Evolutionary conservation across 2,113 vertebrate genomes (phyloP).

Genomic region (Cyprinodon tularosa): DNA sequence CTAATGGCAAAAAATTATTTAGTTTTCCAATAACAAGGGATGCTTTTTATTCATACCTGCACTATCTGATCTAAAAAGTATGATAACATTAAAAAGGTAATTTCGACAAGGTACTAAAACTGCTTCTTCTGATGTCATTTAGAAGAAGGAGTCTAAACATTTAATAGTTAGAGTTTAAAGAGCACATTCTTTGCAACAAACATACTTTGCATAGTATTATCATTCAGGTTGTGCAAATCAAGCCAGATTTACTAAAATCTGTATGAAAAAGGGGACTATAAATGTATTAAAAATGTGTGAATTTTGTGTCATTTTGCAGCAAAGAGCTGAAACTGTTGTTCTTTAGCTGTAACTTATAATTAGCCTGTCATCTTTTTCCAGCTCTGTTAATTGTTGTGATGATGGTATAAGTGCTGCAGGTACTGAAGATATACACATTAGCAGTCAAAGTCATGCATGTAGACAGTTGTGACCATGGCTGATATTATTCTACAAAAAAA

Average conservation of each 20-base stretch:
- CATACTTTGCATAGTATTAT: neutral
- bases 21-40: neutral
- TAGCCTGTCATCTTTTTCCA: neutral
- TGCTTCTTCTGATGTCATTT: neutral
- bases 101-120: slow-evolving; percentile 14
- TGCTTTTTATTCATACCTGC: neutral
- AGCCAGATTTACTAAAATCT: neutral
- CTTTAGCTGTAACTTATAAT: neutral
- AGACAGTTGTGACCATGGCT: neutral
- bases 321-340: neutral
- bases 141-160: neutral
- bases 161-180: neutral
- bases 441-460: slow-evolving; percentile 11
- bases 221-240: neutral
- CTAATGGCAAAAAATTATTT: neutral
- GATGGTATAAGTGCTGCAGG: slow-evolving; percentile 25
- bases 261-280: no score
- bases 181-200: neutral
- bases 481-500: neutral
- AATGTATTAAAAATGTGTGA: neutral
- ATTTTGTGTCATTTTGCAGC: neutral
- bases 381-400: slow-evolving; percentile 16
- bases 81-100: neutral
- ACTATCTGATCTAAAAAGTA: neutral
- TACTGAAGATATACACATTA: slow-evolving; percentile 22